Base-by-base conservation (phyloP, 1,140 invertebrate species). In the Papilio aristodemus region DNA sequence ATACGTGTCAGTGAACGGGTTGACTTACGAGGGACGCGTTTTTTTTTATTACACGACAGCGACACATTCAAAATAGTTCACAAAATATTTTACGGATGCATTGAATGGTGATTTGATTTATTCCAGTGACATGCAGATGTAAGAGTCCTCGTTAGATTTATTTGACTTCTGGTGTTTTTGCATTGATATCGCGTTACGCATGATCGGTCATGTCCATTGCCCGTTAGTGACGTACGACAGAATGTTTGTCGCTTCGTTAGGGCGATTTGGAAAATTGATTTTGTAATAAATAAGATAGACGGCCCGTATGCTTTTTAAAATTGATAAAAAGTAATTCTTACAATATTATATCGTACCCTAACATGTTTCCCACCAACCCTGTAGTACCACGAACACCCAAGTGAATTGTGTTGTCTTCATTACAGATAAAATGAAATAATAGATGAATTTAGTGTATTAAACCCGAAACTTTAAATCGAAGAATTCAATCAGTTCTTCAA, bases 91-190 rank as follows among this genome's bases (percentile, higher is more conserved):
- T 81, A 90, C 86, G 89, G 80, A 80, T 80, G 88, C 81, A 91
- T 91, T 89, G 84, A 91, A 86, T 79, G 73, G 85, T 88, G 86
- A 90, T 91, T 89, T 91, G 89, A 91, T 91, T 91, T 91, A 91
- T 91, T 85, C 87, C 79, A 85, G 72, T 86, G 89, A 89, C 87
- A 91, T 91, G 89, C 89, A 91, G 87, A 91, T 90, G 88, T 83
- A 80, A 85, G 82, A 79, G 84, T 82, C 69, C 85, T 88, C 83
- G 89, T 91, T 91, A 90, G 85, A 89, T 89, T 89, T 90, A 89
- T 91, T 87, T 85, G 86, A 87, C 87, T 91, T 86, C 77, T 87
- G 46, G 46, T 54, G 89, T 87, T 89, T 88, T 84, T 78, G 73
- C 77, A 85, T 88, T 87, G 84, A 87, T 85, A 73, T 73, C 79